A percentile compares a stretch with the other conserved stretches of the same genome.
These are phyloP conservation scores for Nixonia krombeini DNA, from an alignment of 1,140 invertebrate species.

Conservation along the genomic window DNA sequence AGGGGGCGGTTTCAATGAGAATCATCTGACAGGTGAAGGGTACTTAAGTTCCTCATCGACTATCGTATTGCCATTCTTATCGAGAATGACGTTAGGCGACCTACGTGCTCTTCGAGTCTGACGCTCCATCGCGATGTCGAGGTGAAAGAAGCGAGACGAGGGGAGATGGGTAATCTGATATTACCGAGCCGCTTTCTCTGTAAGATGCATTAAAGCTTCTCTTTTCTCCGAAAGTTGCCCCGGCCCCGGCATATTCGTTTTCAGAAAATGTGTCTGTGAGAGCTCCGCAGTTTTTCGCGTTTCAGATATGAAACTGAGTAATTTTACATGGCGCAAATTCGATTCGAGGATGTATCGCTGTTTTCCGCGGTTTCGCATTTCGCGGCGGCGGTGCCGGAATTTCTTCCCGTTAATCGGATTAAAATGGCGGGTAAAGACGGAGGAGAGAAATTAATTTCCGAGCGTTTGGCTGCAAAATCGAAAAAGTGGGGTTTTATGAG, in stretches of 20 bases:
- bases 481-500: conserved; percentile 16
- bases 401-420: too few species aligned
- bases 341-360: neutral
- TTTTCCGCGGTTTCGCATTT: too few species aligned
- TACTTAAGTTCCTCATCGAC: conserved; percentile 28
- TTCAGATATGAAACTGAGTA: conserved; percentile 1
- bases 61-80: conserved; percentile 54
- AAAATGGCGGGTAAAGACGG: conserved; percentile 19
- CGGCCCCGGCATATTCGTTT: conserved; percentile 42
- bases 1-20: conserved; percentile 15
- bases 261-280: conserved; percentile 14
- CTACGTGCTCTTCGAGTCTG: conserved; percentile 28
- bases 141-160: conserved; percentile 25
- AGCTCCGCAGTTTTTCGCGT: conserved; percentile 9
- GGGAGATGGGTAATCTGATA: conserved; percentile 61
- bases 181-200: conserved; percentile 55
- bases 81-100: conserved; percentile 56
- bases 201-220: conserved; percentile 50
- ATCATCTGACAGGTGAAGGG: conserved; percentile 27
- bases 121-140: conserved; percentile 11
- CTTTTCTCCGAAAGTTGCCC: conserved; percentile 44
- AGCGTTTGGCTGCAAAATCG: conserved; percentile 21
- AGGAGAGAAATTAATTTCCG: conserved; percentile 10
- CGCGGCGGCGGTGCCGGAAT: too few species aligned
- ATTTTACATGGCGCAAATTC: neutral